Evolutionary conservation across 2,888 invertebrate genomes (phyloP).

Genomic region (Elgonia sp.): DNA sequence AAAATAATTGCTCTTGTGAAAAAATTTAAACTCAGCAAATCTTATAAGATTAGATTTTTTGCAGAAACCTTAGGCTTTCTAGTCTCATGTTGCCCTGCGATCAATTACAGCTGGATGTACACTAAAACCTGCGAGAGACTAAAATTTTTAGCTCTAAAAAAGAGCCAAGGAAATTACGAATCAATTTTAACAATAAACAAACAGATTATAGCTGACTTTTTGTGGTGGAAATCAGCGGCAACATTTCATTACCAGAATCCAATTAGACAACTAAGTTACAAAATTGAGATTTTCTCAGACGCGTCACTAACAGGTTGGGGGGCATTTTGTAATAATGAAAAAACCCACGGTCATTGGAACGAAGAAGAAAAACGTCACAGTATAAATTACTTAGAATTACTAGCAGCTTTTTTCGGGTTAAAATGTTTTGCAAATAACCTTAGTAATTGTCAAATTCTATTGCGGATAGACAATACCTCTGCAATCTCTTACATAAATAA

Average conservation of each 20-base stretch:
- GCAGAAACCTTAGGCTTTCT: conserved; percentile 45
- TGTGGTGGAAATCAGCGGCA: conserved; percentile 14
- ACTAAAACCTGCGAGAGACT: conserved; percentile 42
- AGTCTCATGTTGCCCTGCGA: conserved; percentile 46
- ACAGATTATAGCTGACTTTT: conserved; percentile 3
- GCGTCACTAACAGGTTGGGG: conserved; percentile 1
- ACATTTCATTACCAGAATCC: conserved; percentile 32
- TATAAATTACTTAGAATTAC: conserved; percentile 67
- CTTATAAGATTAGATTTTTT: conserved; percentile 36
- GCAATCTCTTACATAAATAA: not conserved
- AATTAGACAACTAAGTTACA: conserved; percentile 37
- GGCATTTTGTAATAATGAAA: not conserved
- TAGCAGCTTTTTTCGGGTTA: conserved; percentile 69
- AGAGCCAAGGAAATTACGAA: conserved; percentile 37
- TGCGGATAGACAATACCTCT: conserved; percentile 15
- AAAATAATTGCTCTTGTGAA: conserved; percentile 7
- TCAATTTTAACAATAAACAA: not conserved
- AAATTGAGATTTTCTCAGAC: conserved; percentile 66
- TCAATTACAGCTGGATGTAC: conserved; percentile 40
- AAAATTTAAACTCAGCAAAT: conserved; percentile 27
- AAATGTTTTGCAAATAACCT: conserved; percentile 66
- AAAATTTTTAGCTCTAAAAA: conserved; percentile 39
- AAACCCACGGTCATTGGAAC: conserved; percentile 34
- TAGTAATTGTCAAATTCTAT: conserved; percentile 13
- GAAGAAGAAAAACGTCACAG: conserved; percentile 32